Percentiles rank a stretch among this genome's conserved stretches.
Conservation (phyloP, 2,113 vertebrate species). For the Phalacrocorax pelagicus region DNA sequence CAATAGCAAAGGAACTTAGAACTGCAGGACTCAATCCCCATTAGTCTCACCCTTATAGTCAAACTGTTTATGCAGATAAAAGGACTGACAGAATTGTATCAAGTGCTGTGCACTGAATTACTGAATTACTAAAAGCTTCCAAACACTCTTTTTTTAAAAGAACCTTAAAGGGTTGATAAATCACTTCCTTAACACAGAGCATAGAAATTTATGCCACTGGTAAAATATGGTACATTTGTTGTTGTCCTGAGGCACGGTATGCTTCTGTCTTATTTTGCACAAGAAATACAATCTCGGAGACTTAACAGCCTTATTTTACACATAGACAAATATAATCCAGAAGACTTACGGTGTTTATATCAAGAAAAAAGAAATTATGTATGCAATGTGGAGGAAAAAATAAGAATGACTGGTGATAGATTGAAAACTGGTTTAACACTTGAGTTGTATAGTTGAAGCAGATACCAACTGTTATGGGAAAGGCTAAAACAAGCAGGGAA, state of each 20-base stretch:
- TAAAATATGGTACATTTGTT: background rate
- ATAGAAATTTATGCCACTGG: background rate
- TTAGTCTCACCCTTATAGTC: background rate
- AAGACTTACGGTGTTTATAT: background rate
- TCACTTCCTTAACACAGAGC: background rate
- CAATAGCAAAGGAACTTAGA: constrained; percentile 3
- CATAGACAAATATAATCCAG: background rate
- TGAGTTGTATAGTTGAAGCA: background rate
- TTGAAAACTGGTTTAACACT: background rate
- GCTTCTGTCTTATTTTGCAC: background rate
- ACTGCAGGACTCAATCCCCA: background rate
- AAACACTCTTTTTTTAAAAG: background rate
- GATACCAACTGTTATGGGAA: background rate
- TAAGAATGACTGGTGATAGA: background rate
- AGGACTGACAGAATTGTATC: background rate
- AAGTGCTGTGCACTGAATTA: background rate
- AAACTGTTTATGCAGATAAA: background rate
- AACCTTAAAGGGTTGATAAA: background rate
- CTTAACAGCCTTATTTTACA: background rate
- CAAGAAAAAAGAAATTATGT: background rate
- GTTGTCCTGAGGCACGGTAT: background rate
- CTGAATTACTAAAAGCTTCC: constrained; percentile 3
- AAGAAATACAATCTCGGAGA: background rate
- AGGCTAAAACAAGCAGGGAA: background rate
- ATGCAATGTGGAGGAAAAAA: background rate